Conservation (phyloP, 2,888 invertebrate genomes). For the Chloroclysta siterata region DNA sequence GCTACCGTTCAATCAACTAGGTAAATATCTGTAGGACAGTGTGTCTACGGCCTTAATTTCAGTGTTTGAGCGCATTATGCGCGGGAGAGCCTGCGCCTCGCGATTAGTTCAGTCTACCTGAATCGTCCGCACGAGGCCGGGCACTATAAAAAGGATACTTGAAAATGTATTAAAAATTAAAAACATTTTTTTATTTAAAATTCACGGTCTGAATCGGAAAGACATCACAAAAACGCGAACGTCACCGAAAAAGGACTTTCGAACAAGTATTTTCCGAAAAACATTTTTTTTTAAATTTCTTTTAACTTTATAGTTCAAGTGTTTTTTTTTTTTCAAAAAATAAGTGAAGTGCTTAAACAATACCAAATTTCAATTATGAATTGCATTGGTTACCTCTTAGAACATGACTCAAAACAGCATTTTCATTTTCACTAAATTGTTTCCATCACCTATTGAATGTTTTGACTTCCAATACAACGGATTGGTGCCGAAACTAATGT, state of each 20-base stretch:
- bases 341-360: conserved; percentile 13
- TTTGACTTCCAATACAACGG: neutral
- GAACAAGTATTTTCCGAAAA: neutral
- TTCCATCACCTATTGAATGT: neutral
- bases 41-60: conserved; percentile 51
- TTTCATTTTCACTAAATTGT: too few species aligned
- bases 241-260: conserved; percentile 2
- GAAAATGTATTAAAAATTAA: conserved; percentile 7
- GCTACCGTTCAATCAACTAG: conserved; percentile 7
- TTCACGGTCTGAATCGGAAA: conserved; percentile 5
- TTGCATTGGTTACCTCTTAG: too few species aligned
- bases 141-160: conserved; percentile 26
- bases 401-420: too few species aligned
- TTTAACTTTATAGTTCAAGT: too few species aligned
- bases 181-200: neutral
- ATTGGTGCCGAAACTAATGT: neutral
- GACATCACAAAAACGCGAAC: conserved; percentile 15
- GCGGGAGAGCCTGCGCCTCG: conserved; percentile 43
- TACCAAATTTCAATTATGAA: too few species aligned
- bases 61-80: conserved; percentile 50
- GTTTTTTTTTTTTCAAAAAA: neutral
- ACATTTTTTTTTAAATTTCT: neutral
- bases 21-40: conserved; percentile 20
- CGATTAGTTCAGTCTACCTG: conserved; percentile 56
- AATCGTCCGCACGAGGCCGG: conserved; percentile 49